phyloP scores from a whole-genome alignment of 2,888 invertebrate species.

The Ichneumoninae sp. region DNA sequence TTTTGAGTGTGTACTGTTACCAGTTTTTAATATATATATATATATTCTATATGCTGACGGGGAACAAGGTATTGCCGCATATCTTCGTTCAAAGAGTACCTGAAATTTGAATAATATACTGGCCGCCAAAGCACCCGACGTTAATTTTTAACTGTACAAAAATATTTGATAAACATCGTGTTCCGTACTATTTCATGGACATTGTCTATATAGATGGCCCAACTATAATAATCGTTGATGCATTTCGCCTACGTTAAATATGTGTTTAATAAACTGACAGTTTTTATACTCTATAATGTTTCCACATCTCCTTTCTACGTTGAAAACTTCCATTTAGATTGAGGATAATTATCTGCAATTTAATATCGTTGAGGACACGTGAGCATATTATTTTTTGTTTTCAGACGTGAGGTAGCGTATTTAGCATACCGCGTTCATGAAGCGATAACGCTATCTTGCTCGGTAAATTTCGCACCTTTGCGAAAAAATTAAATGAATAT shows the following conservation, averaged over 20 bases:
- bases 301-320: not conserved
- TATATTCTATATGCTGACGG: slow-evolving; percentile 16
- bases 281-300: slow-evolving; percentile 25
- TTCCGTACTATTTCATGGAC: slow-evolving; percentile 3
- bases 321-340: not conserved
- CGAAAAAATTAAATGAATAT: not conserved
- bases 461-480: not conserved
- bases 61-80: slow-evolving; percentile 47
- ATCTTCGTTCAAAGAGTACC: slow-evolving; percentile 63
- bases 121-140: slow-evolving; percentile 34
- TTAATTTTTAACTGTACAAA: slow-evolving; percentile 28
- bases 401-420: not conserved
- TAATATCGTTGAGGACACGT: not conserved
- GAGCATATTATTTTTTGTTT: not conserved
- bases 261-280: slow-evolving; percentile 37
- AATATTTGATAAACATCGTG: slow-evolving; percentile 2
- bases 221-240: slow-evolving; percentile 16
- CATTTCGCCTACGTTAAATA: not conserved
- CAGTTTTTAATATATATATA: slow-evolving; percentile 29
- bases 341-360: not conserved
- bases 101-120: slow-evolving; percentile 52
- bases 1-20: slow-evolving; percentile 34
- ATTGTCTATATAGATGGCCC: slow-evolving; percentile 1
- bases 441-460: slow-evolving; percentile 8
- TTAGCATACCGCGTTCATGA: not conserved